A percentile compares a stretch with the other conserved stretches of the same genome.
phyloP scores from a whole-genome alignment of 2,797 vertebrate species.

The Glyptemys insculpta region DNA sequence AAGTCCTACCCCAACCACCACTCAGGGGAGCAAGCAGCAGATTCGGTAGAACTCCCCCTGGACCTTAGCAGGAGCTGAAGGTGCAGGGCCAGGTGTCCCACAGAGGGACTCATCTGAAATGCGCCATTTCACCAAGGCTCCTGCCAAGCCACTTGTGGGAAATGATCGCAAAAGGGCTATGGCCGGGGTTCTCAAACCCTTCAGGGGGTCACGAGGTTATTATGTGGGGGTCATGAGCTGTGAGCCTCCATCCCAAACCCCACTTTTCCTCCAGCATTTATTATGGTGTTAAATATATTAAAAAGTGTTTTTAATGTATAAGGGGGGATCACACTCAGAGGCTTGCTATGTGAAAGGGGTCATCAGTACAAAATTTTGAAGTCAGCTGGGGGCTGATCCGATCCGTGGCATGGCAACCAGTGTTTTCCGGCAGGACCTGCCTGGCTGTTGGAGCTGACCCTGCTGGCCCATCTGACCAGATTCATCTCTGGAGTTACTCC shows the following conservation, averaged over 20 bases:
- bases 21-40: not conserved
- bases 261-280: too few species aligned
- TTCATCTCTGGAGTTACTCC: accelerated
- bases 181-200: too few species aligned
- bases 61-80: not conserved
- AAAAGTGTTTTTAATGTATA: too few species aligned
- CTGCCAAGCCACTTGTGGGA: not conserved
- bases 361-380: too few species aligned
- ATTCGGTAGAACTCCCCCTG: not conserved
- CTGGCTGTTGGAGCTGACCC: not conserved
- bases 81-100: not conserved
- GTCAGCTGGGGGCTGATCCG: too few species aligned
- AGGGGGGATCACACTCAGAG: too few species aligned
- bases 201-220: too few species aligned
- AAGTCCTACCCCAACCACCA: not conserved
- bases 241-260: too few species aligned
- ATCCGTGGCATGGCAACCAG: too few species aligned
- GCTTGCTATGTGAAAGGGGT: too few species aligned
- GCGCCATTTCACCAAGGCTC: not conserved
- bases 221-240: too few species aligned
- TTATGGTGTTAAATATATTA: too few species aligned
- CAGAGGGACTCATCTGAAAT: not conserved
- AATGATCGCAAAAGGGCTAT: accelerated
- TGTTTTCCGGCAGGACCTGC: not conserved
- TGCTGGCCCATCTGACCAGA: not conserved